Conservation (phyloP, 1,140 invertebrate species). For the Himalopsyche phryganea region DNA sequence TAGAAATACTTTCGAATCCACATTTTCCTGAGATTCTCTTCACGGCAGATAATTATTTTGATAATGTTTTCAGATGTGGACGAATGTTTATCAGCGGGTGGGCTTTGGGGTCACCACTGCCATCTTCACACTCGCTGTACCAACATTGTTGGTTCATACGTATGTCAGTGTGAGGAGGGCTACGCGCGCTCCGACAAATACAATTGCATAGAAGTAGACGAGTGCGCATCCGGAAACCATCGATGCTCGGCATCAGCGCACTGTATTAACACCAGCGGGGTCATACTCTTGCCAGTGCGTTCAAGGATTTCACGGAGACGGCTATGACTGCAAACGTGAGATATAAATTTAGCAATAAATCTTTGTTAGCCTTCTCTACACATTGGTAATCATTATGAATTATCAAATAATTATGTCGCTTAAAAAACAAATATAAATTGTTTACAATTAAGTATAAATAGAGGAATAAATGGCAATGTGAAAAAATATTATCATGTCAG, state of each 20-base stretch:
- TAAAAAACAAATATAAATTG: no score
- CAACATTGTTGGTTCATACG: slow-evolving; percentile 75
- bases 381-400: no score
- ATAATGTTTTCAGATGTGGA: slow-evolving; percentile 66
- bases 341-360: no score
- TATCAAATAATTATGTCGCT: no score
- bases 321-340: slow-evolving; percentile 77
- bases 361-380: no score
- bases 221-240: slow-evolving; percentile 67
- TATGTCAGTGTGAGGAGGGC: slow-evolving; percentile 78
- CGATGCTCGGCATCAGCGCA: slow-evolving; percentile 73
- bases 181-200: slow-evolving; percentile 72
- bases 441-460: not conserved
- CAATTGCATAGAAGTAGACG: slow-evolving; percentile 78
- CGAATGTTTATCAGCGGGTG: slow-evolving; percentile 72
- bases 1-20: no score
- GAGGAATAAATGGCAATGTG: no score
- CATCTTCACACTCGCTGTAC: slow-evolving; percentile 75
- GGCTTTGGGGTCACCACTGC: slow-evolving; percentile 75
- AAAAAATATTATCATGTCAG: no score
- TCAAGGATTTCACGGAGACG: slow-evolving; percentile 79
- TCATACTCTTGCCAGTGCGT: slow-evolving; percentile 81
- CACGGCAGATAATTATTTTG: no score
- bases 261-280: slow-evolving; percentile 82
- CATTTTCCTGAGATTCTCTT: no score